Evolutionary conservation across 2,888 invertebrate species (phyloP), one percentile per base, ranked within the genome.

Genomic region (Tenodera sinensis): DNA sequence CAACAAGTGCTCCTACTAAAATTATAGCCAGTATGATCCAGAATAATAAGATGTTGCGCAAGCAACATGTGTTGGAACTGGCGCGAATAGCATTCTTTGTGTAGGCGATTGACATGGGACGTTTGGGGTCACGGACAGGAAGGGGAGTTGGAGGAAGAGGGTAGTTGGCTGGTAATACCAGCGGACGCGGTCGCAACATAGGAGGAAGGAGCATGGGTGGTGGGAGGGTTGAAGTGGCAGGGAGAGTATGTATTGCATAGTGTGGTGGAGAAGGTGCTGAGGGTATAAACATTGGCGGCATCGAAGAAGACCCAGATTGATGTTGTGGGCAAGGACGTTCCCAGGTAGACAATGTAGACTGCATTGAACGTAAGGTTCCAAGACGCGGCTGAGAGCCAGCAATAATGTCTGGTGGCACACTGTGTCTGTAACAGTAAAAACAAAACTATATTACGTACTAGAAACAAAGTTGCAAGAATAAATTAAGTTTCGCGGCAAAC

Each of bases 1-100:
- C 92, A 81, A 92, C 90, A 86, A 92, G 91, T 25, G 92, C 91
- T 34, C 92, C 92, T 30, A 92, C 90, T 9, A 91, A 91, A 87
- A 92, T 92, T 34, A 92, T 91, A 47, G 91, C 91, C 42, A 92
- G 88, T 83, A 92, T 92, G 28, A 92, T 91, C 92, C 92, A 92
- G 12, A 92, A 90, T 12, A 92, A 92, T 81, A 92, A 91, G 27
- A 92, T 90, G 88, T 92, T 91, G 14, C 92, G 92, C 85, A 91
- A 91, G 88, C 92, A 92, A 83, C 91, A 91, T 20, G 88, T 89
- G 30, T 88, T 90, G 9, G 71, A 28, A 27, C 82, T 88, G 15
- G 54, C 14, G 25, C 85, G 83, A 28, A 85, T 87, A n/a, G 15
- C 28, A 0, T 89, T 89, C 88, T 91, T 91, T 27, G 90, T n/a